Evolutionary conservation across 2,888 invertebrate genomes (phyloP), one percentile per base, ranked within the genome.

Genomic region (Tetranychus truncatus): DNA sequence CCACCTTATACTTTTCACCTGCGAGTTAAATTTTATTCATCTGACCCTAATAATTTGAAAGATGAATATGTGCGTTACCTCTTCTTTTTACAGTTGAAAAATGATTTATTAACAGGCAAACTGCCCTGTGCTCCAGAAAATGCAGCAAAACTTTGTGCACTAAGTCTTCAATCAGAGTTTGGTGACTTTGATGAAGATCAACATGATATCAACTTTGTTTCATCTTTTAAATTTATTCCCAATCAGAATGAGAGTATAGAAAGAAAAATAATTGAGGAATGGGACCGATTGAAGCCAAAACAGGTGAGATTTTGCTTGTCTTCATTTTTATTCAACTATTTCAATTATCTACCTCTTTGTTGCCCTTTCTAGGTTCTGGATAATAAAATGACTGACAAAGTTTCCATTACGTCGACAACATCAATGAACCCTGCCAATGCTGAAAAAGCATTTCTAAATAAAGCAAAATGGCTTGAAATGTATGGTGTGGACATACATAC

Each of bases 11-110:
- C 96, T 74, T 88, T 99, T 80, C 87, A 94, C 76, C 87, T 99
- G 74, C 91, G 92, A 85, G 97, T 99, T 4, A 99, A 99, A 84
- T 99, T 99, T 85, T 99, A 97, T 84, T 95, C 97, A 1, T 95
- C 95, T 0, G 99, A 99, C 83, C 99, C 99, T 8, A 95, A 92
- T 82, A 92, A 92, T 81, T 85, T 99, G 77, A 88, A 95, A 76
- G 99, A 99, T 84, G 99, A 99, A 84, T 85, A 97, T 78, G 99
- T 97, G 6, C 88, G 97, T 82, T 87, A 79, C 76, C 66, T 74
- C 7, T 77, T 77, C 46, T 76, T 75, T 45, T 73, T 78, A 9
- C 74, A 78, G 65, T 84, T 99, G 75, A 99, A 99, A 82, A 91
- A 91, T 82, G 99, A 99, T 84, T 89, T 99, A 77, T 85, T 95